A percentile compares a stretch with the other conserved stretches of the same genome.
Evolutionary conservation across 2,888 invertebrate species (phyloP).

Genomic region (Malthinus seriepunctatus): DNA sequence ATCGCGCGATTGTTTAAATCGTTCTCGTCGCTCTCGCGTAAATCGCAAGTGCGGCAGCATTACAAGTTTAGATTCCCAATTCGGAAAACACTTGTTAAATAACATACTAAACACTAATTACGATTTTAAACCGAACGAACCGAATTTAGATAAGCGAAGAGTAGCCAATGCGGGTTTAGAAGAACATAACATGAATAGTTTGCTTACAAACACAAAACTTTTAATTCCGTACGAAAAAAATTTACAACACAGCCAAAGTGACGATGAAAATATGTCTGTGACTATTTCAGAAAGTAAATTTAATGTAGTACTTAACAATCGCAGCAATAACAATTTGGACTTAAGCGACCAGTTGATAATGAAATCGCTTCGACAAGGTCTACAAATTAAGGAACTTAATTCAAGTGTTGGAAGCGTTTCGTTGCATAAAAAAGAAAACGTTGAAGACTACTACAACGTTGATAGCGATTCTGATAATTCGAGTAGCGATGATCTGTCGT

Average conservation of each 20-base stretch:
- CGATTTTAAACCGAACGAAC: constrained; percentile 61
- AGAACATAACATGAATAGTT: constrained; percentile 50
- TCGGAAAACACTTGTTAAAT: constrained; percentile 70
- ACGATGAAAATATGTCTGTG: constrained; percentile 54
- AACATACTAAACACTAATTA: constrained; percentile 61
- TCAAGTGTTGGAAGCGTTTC: constrained; percentile 24
- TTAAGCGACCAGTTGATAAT: constrained; percentile 52
- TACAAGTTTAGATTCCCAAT: constrained; percentile 81
- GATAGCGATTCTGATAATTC: constrained; percentile 33
- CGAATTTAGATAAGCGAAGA: constrained; percentile 58
- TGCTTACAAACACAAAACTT: constrained; percentile 49
- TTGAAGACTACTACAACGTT: constrained; percentile 31
- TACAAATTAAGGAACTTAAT: constrained; percentile 45
- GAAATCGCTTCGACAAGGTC: constrained; percentile 47
- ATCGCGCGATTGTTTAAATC: constrained; percentile 39
- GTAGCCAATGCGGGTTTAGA: constrained; percentile 56
- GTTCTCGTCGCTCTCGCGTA: constrained; percentile 24
- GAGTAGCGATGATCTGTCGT: constrained; percentile 51
- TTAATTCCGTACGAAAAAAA: constrained; percentile 43
- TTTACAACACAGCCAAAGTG: constrained; percentile 44
- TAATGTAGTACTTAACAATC: constrained; percentile 45
- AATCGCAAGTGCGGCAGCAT: constrained; percentile 60
- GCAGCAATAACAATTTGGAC: constrained; percentile 44
- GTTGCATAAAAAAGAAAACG: neutral
- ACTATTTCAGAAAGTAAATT: constrained; percentile 50